Base-by-base conservation (phyloP, 2,113 vertebrate genomes). In the western clawed frog (Xenopus tropicalis) region DNA sequence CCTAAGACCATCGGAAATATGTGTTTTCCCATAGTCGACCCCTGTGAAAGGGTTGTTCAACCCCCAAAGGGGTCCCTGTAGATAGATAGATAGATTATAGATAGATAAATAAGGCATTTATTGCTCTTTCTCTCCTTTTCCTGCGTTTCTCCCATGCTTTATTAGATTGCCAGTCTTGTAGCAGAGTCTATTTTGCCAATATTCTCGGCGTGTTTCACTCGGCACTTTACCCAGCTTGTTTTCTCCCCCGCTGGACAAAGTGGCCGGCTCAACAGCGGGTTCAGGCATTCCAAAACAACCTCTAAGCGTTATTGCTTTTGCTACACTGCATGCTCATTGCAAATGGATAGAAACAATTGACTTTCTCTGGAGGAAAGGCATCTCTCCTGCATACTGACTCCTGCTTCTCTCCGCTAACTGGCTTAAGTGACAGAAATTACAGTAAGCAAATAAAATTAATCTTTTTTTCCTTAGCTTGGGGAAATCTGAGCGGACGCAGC, bases 211-310 rank as follows among this genome's bases (percentile, higher is more conserved):
- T 20, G 52, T 59, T 74, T 42, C 43, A 42, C 56, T 67, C 23
- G 21, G 46, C 61, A 75, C 59, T 69, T 75, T 69, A 20, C 73
- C 43, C 72, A 54, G 66, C 58, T 54, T 69, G 58, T 17, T 16
- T 17, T 56, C 66, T 61, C 21, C 22, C 46, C 66, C 62, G 25
- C 65, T 63, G 25, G 25, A 14, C 48, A 44, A 43, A 75, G 44
- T 69, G 54, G 29, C 25, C 20, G 21, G 24, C 14, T 52, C 29
- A n/a, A 75, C 56, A 54, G 72, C 66, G 69, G 57, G 24, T 11
- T 21, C 16, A 52, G 23, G 23, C 46, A 56, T 62, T 54, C n/a
- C 16, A 63, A 42, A 62, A 46, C 19, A 62, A 43, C 29, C 24
- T 67, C 37, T 74, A 48, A 29, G 46, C 21, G 46, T n/a, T 37